A percentile compares a stretch with the other conserved stretches of the same genome.
phyloP scores from a whole-genome alignment of 92 coral and sea anemone species.

The Nematostella vectensis region DNA sequence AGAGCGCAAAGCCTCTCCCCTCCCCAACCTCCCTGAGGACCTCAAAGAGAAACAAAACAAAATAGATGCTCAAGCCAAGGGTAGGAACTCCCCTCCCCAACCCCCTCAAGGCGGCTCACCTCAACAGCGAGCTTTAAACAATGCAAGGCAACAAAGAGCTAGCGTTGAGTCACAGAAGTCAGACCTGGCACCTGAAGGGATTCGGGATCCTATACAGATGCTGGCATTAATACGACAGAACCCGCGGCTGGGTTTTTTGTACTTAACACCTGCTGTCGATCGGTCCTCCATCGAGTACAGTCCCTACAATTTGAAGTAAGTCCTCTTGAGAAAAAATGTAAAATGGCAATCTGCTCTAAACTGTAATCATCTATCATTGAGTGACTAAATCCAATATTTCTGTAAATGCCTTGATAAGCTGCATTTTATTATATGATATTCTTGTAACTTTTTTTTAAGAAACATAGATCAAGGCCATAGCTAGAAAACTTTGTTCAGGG shows the following conservation, averaged over 20 bases:
- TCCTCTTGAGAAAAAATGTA: no score
- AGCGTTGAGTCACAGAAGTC: constrained; percentile 13
- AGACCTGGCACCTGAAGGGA: constrained; percentile 32
- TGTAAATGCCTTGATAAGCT: no score
- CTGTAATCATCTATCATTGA: no score
- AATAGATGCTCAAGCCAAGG: constrained; percentile 62
- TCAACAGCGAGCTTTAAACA: constrained; percentile 27
- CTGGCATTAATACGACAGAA: constrained; percentile 64
- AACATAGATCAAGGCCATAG: no score
- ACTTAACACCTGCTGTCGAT: constrained; percentile 93
- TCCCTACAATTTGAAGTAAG: constrained; percentile 93
- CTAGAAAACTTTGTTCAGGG: no score
- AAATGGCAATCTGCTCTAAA: no score
- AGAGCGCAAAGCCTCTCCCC: constrained; percentile 72
- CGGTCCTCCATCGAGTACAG: constrained; percentile 90
- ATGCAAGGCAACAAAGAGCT: constrained; percentile 16
- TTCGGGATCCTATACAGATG: constrained; percentile 70
- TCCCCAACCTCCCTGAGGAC: constrained; percentile 79
- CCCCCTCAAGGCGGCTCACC: constrained; percentile 38
- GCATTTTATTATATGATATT: no score
- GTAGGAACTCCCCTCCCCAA: constrained; percentile 10
- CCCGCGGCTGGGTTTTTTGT: constrained; percentile 86
- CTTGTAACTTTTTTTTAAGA: no score
- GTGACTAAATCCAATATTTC: no score
- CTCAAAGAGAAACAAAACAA: constrained; percentile 61